Evolutionary conservation across 37 sponge, comb jelly and placozoan species (phyloP), one percentile per base, ranked within the genome.

Genomic region (Theonella swinhoei): DNA sequence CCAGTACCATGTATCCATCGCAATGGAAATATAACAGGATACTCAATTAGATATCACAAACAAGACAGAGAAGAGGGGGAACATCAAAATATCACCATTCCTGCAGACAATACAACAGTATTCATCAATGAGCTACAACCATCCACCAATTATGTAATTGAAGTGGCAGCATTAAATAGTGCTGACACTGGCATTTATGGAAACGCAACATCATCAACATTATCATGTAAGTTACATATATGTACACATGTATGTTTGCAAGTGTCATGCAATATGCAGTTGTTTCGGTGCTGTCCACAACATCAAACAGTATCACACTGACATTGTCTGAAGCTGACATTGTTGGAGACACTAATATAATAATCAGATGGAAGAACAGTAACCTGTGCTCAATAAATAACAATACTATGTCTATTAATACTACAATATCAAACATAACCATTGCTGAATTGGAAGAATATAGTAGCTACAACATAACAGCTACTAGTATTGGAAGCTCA

Each of bases 81-180:
- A n/a, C n/a, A 47, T 47, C 11, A 17, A 17, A 47, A 7, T 14
- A 7, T 47, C 11, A 47, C 54, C 54, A 47, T 17, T 17, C 54
- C 7, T 17, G 14, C 54, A 47, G 54, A 47, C 11, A 14, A 7
- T 47, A 7, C 14, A 14, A 14, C 7, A 14, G 11, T 47, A 47
- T 17, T 17, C 7, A 81, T 81, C 34, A n/a, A 17, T 5, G 72
- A 43, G 14, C 70, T 81, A 20, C 34, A 47, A 7, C 70, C 76
- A 42, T 30, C 14, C 9, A 76, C 77, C 32, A 26, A 17, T 22
- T 84, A 84, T 40, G 26, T 22, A 33, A 42, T 84, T 25, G 39
- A 26, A 37, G 69, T 84, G 3, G 85, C 77, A 37, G 85, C 85
- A 26, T 25, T 76, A 26, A 84, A 84, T 69, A 67, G 42, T 23